phyloP scores from a whole-genome alignment of 2,888 invertebrate genomes.

The Caenorhabditis auriculariae region DNA sequence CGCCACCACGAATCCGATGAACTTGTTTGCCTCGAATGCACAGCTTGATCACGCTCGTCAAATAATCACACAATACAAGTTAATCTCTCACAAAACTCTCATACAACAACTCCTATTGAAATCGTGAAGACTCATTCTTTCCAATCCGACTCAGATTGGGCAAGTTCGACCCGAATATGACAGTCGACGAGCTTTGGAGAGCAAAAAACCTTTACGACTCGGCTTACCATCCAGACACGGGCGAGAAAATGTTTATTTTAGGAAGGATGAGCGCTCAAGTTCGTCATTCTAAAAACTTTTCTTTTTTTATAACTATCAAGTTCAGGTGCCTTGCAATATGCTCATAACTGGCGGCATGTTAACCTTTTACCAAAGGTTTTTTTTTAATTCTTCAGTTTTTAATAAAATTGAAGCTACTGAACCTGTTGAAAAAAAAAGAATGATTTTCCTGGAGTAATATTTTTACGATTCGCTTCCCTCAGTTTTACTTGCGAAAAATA shows the following conservation, averaged over 20 bases:
- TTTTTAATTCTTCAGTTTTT: too few relatives aligned
- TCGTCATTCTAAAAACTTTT: not conserved
- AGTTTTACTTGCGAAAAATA: too few relatives aligned
- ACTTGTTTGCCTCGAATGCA: constrained; percentile 74
- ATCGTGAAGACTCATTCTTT: not conserved
- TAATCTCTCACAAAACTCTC: too few relatives aligned
- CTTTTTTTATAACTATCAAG: not conserved
- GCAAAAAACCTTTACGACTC: constrained; percentile 93
- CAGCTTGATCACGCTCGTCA: constrained; percentile 78
- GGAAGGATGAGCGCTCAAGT: constrained; percentile 98
- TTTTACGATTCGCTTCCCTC: too few relatives aligned
- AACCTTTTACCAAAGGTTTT: constrained; percentile 78
- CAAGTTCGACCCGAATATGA: constrained; percentile 70
- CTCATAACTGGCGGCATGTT: constrained; percentile 94
- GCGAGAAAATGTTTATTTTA: constrained; percentile 86
- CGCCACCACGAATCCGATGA: constrained; percentile 86
- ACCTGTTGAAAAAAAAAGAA: too few relatives aligned
- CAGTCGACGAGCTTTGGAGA: constrained; percentile 82
- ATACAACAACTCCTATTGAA: not conserved
- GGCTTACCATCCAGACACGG: constrained; percentile 95
- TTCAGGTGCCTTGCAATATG: constrained; percentile 83
- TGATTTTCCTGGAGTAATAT: too few relatives aligned
- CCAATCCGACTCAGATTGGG: constrained; percentile 63
- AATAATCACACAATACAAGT: constrained; percentile 79
- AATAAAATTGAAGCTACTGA: too few relatives aligned